A percentile compares a stretch with the other conserved stretches of the same genome.
phyloP scores from a whole-genome alignment of 2,888 invertebrate species.

The Heliconius cydno region DNA sequence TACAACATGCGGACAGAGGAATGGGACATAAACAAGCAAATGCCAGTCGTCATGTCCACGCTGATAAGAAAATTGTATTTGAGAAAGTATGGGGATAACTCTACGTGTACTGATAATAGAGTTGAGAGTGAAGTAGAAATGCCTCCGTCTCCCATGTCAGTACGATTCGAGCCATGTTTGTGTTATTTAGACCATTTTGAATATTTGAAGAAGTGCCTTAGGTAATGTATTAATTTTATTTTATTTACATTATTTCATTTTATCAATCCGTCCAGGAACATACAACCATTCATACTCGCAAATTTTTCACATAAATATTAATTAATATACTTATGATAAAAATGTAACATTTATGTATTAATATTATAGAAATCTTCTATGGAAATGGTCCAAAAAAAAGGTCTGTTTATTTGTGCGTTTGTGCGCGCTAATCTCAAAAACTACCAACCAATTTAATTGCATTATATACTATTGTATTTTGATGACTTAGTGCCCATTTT shows the following conservation, averaged over 20 bases:
- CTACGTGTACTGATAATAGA: constrained; percentile 28
- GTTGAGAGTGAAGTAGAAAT: constrained; percentile 49
- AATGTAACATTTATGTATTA: too few species aligned
- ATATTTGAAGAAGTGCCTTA: constrained; percentile 62
- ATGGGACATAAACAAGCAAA: constrained; percentile 62
- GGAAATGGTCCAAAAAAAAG: too few species aligned
- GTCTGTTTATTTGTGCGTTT: too few species aligned
- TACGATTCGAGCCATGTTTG: constrained; percentile 56
- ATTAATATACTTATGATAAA: too few species aligned
- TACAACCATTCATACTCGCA: too few species aligned
- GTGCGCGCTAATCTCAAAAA: too few species aligned
- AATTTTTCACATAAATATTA: too few species aligned
- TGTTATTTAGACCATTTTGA: constrained; percentile 61
- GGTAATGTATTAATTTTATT: constrained; percentile 49
- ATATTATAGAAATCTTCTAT: too few species aligned
- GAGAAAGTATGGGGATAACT: constrained; percentile 53
- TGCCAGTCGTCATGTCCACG: constrained; percentile 62
- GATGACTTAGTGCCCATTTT: too few species aligned
- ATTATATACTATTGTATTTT: too few species aligned
- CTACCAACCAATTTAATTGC: too few species aligned
- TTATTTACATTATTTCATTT: constrained; percentile 3
- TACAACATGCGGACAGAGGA: constrained; percentile 57
- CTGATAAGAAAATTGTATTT: constrained; percentile 66
- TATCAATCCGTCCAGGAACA: too few species aligned
- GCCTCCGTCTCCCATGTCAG: constrained; percentile 51